Base-by-base conservation (phyloP, 2,888 invertebrate species). In the Chloroclysta siterata region DNA sequence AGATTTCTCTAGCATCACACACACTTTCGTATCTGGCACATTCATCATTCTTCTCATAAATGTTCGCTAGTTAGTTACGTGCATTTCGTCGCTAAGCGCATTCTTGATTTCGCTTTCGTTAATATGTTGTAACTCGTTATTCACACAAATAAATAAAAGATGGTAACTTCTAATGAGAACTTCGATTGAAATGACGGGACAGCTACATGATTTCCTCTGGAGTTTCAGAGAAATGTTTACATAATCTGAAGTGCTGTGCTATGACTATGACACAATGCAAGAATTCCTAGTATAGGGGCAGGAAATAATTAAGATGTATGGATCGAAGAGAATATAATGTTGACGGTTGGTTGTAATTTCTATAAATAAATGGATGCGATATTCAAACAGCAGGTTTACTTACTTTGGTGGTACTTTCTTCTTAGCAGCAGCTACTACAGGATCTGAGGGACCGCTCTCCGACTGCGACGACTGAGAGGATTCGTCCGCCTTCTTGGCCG, bases 401-500 rank as follows among this genome's bases (percentile, higher is more conserved):
- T 79, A 95, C 95, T 94, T 94, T 68, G 95, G 95, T 78, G 95
- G 95, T 72, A 95, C 94, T 93, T 94, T 95, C 83, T 94, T 95
- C 86, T 94, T 95, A 57, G 94, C 91, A 68, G 94, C 94, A 68
- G 94, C 94, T 59, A 94, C 85, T 48, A 79, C 84, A 39, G 93
- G 88, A 74, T 94, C 94, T 36, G 93, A 91, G 46, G 95, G 94
- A 75, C 95, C 94, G 72, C 93, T 93, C 56, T 93, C 92, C 10
- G 92, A 87, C 11, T 93, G 92, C n/a, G 92, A 86, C 7, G 92
- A 87, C 65, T 85, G 86, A n/a, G 87, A 81, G 13, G 88, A 86
- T 22, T 90, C 90, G 54, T 92, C 90, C 50, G 81, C 74, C 72
- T 88, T 90, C 75, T 90, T 91, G 28, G 83, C 81, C 79, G 83